Evolutionary conservation across 2,113 vertebrate species (phyloP), one percentile per base, ranked within the genome.

Genomic region (Equus quagga): DNA sequence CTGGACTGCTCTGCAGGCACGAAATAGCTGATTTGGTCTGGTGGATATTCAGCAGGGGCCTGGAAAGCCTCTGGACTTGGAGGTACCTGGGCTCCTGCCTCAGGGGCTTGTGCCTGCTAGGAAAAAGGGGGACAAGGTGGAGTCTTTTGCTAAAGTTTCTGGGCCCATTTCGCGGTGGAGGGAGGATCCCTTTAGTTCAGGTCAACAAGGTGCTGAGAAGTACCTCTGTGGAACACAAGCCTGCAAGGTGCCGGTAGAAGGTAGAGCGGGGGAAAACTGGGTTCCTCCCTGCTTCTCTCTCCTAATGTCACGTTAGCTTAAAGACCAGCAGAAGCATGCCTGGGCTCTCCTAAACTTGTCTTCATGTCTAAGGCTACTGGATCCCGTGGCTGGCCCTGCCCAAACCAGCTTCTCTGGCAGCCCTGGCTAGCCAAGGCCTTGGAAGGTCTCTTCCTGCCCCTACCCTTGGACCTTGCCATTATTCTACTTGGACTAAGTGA

Each of bases 101-200:
- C 99, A 12, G 98, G 97, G 51, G 98, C 96, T 89, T 98, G 98
- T 98, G 99, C 99, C 99, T 99, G 98, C 67, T 0, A 12, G 70
- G 94, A 54, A 96, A 84, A 76, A 94, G 28, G 89, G 78, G 91
- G 33, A 95, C 44, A 89, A 85, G 28, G 64, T 93, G 6, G 44
- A 81, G 36, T 28, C 21, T 26, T 92, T 62, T 49, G 62, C 49
- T 46, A 36, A 4, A 24, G 24, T 69, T 36, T 4, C 58, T 41
- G 26, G 70, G 23, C 24, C 80, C n/a, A 36, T 46, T 49, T 46
- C 33, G 11, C 18, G 4, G 24, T 6, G 15, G 33, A 67, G 17
- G n/a, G 44, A 72, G 0, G 14, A 58, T 18, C 60, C 51, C 72
- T 94, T 69, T 41, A 18, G 44, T 79, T 78, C 15, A 28, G 76